A percentile compares a stretch with the other conserved stretches of the same genome.
These are phyloP conservation scores for Dasypolia templi DNA, from an alignment of 2,888 invertebrate genomes.

Conservation along the genomic window DNA sequence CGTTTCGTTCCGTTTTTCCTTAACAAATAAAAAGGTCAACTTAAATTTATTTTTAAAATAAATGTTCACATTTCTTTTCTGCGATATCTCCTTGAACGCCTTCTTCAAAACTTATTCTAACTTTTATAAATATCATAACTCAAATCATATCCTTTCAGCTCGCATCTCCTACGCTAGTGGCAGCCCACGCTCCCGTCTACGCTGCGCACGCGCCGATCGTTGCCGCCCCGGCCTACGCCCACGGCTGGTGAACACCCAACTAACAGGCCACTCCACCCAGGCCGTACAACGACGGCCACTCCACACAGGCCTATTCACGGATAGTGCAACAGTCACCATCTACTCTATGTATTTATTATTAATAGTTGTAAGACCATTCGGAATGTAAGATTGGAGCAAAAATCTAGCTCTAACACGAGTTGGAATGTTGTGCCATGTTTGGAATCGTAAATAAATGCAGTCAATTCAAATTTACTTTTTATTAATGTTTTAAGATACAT, in stretches of 20 bases:
- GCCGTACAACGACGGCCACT: conserved; percentile 68
- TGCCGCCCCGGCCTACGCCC: conserved; percentile 80
- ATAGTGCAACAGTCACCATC: conserved; percentile 85
- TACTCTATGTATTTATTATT: conserved; percentile 75
- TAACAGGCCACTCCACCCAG: conserved; percentile 65
- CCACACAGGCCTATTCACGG: conserved; percentile 64
- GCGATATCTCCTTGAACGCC: no score
- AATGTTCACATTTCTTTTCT: no score
- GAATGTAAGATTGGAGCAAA: conserved; percentile 73
- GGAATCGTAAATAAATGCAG: conserved; percentile 73
- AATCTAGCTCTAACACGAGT: conserved; percentile 72
- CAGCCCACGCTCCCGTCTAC: conserved; percentile 79
- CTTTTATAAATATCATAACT: not conserved
- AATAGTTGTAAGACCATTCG: conserved; percentile 73
- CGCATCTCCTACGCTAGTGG: conserved; percentile 82
- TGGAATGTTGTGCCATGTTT: conserved; percentile 78
- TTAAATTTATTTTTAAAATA: no score
- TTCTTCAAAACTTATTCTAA: not conserved
- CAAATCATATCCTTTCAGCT: conserved; percentile 72
- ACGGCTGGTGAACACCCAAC: conserved; percentile 80
- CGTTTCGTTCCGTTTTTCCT: no score
- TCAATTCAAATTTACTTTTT: conserved; percentile 64
- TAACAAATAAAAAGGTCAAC: no score
- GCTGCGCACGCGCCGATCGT: conserved; percentile 80
- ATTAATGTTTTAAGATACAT: not conserved